These are phyloP conservation scores for Byasa hedistus DNA, from an alignment of 2,888 invertebrate genomes.

Conservation along the genomic window DNA sequence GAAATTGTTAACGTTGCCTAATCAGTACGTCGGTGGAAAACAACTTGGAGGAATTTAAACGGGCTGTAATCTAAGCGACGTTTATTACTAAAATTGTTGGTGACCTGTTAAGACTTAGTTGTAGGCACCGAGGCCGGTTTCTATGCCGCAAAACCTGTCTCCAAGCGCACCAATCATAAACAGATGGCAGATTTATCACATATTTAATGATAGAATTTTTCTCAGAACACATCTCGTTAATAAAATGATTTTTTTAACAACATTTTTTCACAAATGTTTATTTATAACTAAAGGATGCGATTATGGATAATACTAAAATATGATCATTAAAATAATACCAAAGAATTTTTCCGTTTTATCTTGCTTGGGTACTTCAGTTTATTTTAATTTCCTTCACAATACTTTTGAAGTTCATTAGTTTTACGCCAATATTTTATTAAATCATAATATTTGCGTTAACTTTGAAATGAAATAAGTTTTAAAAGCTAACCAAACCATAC, in stretches of 20 bases:
- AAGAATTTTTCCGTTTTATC: no score
- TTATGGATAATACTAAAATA: no score
- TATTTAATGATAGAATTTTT: not conserved
- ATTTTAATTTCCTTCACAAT: no score
- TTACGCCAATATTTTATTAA: no score
- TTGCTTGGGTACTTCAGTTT: no score
- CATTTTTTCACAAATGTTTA: no score
- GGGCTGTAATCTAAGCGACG: constrained; percentile 12
- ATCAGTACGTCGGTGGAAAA: constrained; percentile 4
- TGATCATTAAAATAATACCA: no score
- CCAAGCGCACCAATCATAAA: constrained; percentile 7
- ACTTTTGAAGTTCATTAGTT: no score
- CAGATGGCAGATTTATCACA: constrained; percentile 11
- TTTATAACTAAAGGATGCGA: no score
- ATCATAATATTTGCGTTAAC: no score
- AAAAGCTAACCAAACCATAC: no score
- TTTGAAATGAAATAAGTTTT: no score
- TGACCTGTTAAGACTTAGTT: constrained; percentile 9
- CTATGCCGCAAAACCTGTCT: constrained; percentile 11
- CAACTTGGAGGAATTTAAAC: constrained; percentile 12
- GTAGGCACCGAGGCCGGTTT: constrained; percentile 7
- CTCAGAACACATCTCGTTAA: not conserved
- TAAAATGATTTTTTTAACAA: not conserved
- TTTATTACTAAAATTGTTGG: constrained; percentile 18
- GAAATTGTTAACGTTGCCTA: not conserved